phyloP scores from a whole-genome alignment of 1,140 invertebrate genomes.

The Daktulosphaira vitifoliae region DNA sequence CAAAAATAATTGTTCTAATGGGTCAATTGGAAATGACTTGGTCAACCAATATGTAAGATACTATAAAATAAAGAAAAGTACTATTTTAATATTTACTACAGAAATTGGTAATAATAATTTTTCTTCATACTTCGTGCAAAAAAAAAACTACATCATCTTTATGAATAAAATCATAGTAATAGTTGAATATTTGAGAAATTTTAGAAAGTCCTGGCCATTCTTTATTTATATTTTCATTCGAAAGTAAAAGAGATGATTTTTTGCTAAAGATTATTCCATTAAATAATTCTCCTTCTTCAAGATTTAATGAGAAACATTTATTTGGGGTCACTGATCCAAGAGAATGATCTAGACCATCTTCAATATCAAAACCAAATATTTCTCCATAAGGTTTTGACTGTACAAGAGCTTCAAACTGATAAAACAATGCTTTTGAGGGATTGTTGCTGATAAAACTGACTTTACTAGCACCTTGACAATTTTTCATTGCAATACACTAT shows the following conservation, averaged over 20 bases:
- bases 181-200: constrained; percentile 19
- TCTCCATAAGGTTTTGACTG: constrained; percentile 36
- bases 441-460: constrained; percentile 6
- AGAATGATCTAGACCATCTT: constrained; percentile 13
- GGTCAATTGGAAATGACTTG: constrained; percentile 17
- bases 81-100: neutral
- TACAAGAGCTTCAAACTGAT: constrained; percentile 35
- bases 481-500: constrained; percentile 19
- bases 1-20: constrained; percentile 14
- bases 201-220: constrained; percentile 22
- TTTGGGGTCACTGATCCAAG: neutral
- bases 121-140: constrained; percentile 23
- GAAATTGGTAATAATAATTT: too few relatives aligned
- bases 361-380: constrained; percentile 31
- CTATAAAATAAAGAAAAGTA: neutral
- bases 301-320: constrained; percentile 5
- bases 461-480: constrained; percentile 19
- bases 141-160: constrained; percentile 8
- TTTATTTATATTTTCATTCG: constrained; percentile 17
- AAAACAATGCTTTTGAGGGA: constrained; percentile 7
- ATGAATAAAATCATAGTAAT: constrained; percentile 14
- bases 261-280: too few relatives aligned
- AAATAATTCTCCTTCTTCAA: constrained; percentile 24
- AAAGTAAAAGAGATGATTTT: neutral
- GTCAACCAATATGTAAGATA: constrained; percentile 24